phyloP scores from a whole-genome alignment of 1,140 invertebrate genomes.

The Phortica variegata region DNA sequence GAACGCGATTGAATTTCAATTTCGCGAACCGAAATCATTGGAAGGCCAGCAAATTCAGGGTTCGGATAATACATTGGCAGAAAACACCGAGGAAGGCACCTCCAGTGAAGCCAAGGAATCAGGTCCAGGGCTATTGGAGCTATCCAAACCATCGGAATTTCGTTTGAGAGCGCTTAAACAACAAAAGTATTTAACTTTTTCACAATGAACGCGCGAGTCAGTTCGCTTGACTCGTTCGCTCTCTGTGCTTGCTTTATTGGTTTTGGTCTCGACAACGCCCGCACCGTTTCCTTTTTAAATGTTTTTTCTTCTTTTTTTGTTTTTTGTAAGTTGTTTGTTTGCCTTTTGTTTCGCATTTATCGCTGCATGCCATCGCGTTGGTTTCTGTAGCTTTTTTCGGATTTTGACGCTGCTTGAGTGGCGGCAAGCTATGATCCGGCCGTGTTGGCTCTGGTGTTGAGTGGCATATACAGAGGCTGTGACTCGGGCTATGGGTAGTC shows the following conservation, averaged over 20 bases:
- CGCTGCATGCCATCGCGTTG: slow-evolving; percentile 47
- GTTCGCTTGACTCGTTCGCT: slow-evolving; percentile 18
- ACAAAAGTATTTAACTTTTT: slow-evolving; percentile 55
- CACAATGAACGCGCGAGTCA: slow-evolving; percentile 36
- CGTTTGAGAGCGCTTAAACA: slow-evolving; percentile 55
- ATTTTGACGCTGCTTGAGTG: neutral
- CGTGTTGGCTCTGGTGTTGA: slow-evolving; percentile 6
- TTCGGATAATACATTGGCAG: slow-evolving; percentile 28
- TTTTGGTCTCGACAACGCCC: slow-evolving; percentile 8
- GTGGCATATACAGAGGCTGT: slow-evolving; percentile 12
- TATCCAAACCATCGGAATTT: slow-evolving; percentile 57
- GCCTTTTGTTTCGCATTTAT: slow-evolving; percentile 51
- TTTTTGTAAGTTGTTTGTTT: slow-evolving; percentile 40
- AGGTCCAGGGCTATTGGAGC: slow-evolving; percentile 49
- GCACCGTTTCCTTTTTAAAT: slow-evolving; percentile 13
- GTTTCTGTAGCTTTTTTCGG: slow-evolving; percentile 42
- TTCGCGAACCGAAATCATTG: slow-evolving; percentile 49
- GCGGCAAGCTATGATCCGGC: too few species aligned
- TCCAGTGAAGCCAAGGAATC: slow-evolving; percentile 45
- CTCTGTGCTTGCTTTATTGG: slow-evolving; percentile 15
- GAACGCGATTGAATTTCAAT: slow-evolving; percentile 51
- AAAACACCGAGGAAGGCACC: slow-evolving; percentile 26
- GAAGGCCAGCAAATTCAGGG: slow-evolving; percentile 38
- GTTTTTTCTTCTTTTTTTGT: slow-evolving; percentile 16
- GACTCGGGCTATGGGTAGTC: neutral